These are phyloP conservation scores for Branchipolynoe longqiensis DNA, from an alignment of 2,888 invertebrate genomes.

Conservation along the genomic window DNA sequence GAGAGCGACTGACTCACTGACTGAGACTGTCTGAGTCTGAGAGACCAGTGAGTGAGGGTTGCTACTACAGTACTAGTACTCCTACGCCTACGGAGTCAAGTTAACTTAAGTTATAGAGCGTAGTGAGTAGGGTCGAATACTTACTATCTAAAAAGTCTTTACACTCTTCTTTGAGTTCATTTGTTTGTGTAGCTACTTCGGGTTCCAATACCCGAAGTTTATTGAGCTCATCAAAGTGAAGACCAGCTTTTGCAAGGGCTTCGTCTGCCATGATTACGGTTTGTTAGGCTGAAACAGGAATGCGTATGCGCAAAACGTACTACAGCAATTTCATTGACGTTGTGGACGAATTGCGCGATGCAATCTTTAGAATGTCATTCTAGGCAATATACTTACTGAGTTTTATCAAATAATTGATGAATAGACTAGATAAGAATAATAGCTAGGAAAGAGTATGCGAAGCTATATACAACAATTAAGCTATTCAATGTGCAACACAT, in stretches of 20 bases:
- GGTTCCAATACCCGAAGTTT: constrained; percentile 91
- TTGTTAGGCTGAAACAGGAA: constrained; percentile 37
- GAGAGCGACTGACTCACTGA: neutral
- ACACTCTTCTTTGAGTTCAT: constrained; percentile 92
- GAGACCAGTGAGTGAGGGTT: no score
- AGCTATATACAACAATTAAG: neutral
- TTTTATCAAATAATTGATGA: no score
- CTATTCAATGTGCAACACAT: no score
- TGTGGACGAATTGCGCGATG: neutral
- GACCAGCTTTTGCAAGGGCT: constrained; percentile 84
- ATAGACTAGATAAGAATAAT: no score
- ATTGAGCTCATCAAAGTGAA: constrained; percentile 94
- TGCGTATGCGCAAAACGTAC: constrained; percentile 22
- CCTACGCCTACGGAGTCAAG: neutral
- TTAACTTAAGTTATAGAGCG: neutral
- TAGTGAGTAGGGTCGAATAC: constrained; percentile 74
- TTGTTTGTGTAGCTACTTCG: constrained; percentile 89
- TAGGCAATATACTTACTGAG: no score
- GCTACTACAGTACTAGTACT: no score
- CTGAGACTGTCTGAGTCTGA: neutral
- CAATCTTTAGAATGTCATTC: neutral
- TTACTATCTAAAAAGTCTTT: constrained; percentile 92
- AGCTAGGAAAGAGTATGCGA: neutral
- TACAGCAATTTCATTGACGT: neutral
- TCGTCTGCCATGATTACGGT: constrained; percentile 75